These are phyloP conservation scores for Laticauda colubrina DNA, from an alignment of 2,113 vertebrate genomes.

Conservation along the genomic window DNA sequence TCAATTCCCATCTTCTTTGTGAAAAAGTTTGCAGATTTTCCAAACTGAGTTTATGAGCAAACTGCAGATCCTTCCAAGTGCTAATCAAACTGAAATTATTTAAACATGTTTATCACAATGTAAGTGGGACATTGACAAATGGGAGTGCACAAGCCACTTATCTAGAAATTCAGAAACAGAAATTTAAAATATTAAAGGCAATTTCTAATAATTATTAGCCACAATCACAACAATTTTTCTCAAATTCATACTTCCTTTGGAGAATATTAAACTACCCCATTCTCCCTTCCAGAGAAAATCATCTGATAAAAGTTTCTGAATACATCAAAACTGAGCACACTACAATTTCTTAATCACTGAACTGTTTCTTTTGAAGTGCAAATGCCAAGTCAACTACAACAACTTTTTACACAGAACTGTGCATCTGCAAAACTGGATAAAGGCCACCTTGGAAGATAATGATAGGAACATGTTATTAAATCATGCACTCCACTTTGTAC, in stretches of 20 bases:
- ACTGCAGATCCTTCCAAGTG: not conserved
- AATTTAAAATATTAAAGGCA: constrained; percentile 32
- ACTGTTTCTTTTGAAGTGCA: not conserved
- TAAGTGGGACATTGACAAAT: not conserved
- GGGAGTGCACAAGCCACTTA: not conserved
- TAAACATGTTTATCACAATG: not conserved
- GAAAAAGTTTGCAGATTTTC: not conserved
- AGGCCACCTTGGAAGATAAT: constrained; percentile 39
- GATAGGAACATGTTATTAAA: not conserved
- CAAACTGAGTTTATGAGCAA: not conserved
- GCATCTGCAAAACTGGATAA: constrained; percentile 15
- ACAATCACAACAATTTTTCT: constrained; percentile 4
- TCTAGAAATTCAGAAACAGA: constrained; percentile 22
- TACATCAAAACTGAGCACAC: constrained; percentile 2
- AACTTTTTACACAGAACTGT: constrained; percentile 3
- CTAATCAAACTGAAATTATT: not conserved
- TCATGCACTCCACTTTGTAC: not conserved
- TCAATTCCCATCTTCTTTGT: not conserved
- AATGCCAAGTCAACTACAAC: constrained; percentile 6
- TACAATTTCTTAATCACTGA: constrained; percentile 27
- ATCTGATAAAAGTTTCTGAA: not conserved
- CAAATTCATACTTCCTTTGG: constrained; percentile 14
- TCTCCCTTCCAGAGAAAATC: not conserved
- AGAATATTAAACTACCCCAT: not conserved
- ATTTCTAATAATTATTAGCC: constrained; percentile 24